A percentile compares a stretch with the other conserved stretches of the same genome.
Evolutionary conservation across 1,140 invertebrate species (phyloP).

Genomic region (Antheraea pernyi): DNA sequence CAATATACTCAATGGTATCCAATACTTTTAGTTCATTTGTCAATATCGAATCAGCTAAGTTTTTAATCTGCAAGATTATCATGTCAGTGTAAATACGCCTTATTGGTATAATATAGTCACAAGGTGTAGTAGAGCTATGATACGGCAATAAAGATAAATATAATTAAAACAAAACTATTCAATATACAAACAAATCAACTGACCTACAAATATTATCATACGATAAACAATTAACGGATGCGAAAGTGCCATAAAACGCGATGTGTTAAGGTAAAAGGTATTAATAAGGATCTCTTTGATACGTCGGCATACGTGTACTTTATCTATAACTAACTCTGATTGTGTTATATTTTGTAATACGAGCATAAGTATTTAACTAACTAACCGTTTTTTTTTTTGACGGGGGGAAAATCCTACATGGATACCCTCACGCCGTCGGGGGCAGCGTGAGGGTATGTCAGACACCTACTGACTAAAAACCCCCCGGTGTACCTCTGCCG

Average conservation of each 20-base stretch:
- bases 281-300: background rate
- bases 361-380: background rate
- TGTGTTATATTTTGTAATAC: background rate
- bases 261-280: background rate
- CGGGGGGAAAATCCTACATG: too few relatives aligned
- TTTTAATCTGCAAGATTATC: too few relatives aligned
- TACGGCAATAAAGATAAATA: background rate
- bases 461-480: too few relatives aligned
- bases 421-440: too few relatives aligned
- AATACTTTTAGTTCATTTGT: too few relatives aligned
- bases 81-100: too few relatives aligned
- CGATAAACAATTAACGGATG: too few relatives aligned
- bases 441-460: too few relatives aligned
- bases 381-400: too few relatives aligned
- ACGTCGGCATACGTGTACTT: background rate
- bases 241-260: background rate
- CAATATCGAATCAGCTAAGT: too few relatives aligned
- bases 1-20: too few relatives aligned
- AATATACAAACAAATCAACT: background rate
- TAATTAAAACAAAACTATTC: background rate
- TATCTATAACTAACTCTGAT: slow-evolving; percentile 8
- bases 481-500: too few relatives aligned
- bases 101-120: background rate
- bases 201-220: slow-evolving; percentile 13
- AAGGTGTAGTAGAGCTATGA: background rate